A percentile compares a stretch with the other conserved stretches of the same genome.
phyloP scores from a whole-genome alignment of 2,113 vertebrate genomes.

The Climacteris rufus region DNA sequence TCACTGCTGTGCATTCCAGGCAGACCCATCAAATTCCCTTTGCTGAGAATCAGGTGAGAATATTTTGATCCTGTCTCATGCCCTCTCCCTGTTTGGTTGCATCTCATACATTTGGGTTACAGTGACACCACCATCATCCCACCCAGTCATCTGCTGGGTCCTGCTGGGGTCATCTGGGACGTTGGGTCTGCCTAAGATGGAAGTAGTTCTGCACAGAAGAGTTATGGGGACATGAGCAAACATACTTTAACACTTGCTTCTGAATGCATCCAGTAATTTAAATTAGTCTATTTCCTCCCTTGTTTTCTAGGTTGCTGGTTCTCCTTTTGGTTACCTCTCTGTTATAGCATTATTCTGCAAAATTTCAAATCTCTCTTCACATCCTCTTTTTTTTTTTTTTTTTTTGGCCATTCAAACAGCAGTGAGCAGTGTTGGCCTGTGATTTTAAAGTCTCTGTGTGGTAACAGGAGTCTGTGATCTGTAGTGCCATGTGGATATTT shows the following conservation, averaged over 20 bases:
- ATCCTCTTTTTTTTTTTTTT: background rate
- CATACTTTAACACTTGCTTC: background rate
- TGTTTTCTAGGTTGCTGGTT: background rate
- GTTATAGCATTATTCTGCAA: background rate
- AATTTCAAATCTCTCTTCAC: background rate
- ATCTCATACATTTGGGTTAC: background rate
- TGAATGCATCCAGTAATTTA: background rate
- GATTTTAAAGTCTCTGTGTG: background rate
- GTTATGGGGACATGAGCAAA: background rate
- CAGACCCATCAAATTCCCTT: background rate
- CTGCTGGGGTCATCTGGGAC: background rate
- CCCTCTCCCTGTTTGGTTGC: background rate
- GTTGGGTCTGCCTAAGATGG: background rate
- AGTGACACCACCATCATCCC: background rate
- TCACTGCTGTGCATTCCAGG: fast-evolving
- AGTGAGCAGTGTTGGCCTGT: background rate
- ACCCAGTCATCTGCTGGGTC: background rate
- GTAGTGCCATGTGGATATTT: background rate
- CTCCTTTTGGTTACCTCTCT: background rate
- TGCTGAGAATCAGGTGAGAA: background rate
- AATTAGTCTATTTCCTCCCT: background rate
- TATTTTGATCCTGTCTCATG: background rate
- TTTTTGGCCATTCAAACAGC: background rate
- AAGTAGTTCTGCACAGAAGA: background rate
- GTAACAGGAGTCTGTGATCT: background rate